These are phyloP conservation scores for Stenopsyche tienmushanensis DNA, from an alignment of 1,140 invertebrate genomes.

Conservation along the genomic window DNA sequence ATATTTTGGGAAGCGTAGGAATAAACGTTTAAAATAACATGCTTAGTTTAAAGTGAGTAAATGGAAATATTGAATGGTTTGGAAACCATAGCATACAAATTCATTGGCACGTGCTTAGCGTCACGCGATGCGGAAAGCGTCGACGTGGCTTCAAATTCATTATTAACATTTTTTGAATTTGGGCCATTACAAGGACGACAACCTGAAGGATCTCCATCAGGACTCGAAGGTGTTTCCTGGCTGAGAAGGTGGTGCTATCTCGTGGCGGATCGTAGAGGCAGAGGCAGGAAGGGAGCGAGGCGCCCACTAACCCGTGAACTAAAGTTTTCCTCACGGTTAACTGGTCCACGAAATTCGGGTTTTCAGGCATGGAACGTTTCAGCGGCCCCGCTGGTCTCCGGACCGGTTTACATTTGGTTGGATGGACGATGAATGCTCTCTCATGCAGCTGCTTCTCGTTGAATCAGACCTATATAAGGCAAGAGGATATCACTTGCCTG, in stretches of 20 bases:
- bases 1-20: no score
- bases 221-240: no score
- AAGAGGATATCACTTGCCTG: slow-evolving; percentile 24
- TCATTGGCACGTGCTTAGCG: no score
- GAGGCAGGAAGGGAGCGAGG: background rate
- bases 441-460: slow-evolving; percentile 36
- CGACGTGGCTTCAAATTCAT: no score
- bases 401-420: slow-evolving; percentile 29
- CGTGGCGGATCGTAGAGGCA: background rate
- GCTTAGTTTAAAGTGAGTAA: no score
- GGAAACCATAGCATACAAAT: no score
- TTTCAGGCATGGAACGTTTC: slow-evolving; percentile 30
- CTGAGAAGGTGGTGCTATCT: slow-evolving; percentile 1
- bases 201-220: no score
- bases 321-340: slow-evolving; percentile 41
- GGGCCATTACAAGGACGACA: no score
- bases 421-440: slow-evolving; percentile 31
- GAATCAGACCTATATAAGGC: slow-evolving; percentile 33
- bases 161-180: no score
- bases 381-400: slow-evolving; percentile 18
- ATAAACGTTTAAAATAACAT: no score
- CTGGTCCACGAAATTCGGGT: slow-evolving; percentile 41
- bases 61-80: no score
- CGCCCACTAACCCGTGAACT: slow-evolving; percentile 29
- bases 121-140: no score